phyloP scores from a whole-genome alignment of 2,797 vertebrate species.

The Mycteria americana region DNA sequence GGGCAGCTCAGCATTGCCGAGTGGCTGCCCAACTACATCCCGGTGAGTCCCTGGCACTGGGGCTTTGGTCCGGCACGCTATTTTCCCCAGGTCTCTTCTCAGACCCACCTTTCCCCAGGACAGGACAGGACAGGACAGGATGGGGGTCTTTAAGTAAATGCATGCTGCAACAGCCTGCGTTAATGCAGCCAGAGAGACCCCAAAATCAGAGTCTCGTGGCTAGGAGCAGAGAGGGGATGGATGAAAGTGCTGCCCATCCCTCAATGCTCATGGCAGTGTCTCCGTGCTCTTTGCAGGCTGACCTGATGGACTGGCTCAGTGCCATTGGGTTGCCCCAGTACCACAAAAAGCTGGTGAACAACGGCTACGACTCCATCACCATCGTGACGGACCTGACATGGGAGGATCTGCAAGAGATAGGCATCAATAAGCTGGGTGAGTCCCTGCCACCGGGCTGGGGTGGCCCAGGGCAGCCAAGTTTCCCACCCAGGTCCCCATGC shows the following conservation, averaged over 20 bases:
- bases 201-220: not conserved
- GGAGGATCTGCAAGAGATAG: conserved; percentile 98
- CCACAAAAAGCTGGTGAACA: conserved; percentile 89
- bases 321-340: conserved; percentile 89
- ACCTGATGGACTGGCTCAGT: conserved; percentile 90
- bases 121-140: not conserved
- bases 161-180: rapidly evolving
- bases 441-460: not conserved
- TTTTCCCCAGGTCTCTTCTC: not conserved
- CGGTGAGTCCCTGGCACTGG: conserved; percentile 73
- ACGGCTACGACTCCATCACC: conserved; percentile 92
- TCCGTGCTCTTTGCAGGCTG: conserved; percentile 69
- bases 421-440: conserved; percentile 92
- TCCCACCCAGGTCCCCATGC: not conserved
- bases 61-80: not conserved
- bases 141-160: not conserved
- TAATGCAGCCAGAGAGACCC: not conserved
- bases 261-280: rapidly evolving
- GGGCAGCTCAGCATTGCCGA: conserved; percentile 90
- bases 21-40: conserved; percentile 94
- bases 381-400: conserved; percentile 93
- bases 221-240: not conserved
- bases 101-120: not conserved
- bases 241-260: not conserved
- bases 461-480: not conserved